Evolutionary conservation across 1,140 invertebrate species (phyloP), one percentile per base, ranked within the genome.

Genomic region (Drosophila seguyi): DNA sequence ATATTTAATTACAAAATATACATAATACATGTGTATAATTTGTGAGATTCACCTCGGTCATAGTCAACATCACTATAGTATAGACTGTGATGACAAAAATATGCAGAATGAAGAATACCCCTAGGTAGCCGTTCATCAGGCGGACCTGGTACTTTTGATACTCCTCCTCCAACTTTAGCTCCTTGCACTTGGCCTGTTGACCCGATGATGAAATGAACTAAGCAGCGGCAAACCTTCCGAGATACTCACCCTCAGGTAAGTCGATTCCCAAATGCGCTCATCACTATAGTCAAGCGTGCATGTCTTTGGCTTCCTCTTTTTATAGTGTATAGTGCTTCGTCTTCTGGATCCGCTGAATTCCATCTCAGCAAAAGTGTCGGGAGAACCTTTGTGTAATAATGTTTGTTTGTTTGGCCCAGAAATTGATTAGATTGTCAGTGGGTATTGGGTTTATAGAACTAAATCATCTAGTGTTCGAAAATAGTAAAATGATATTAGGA

Each of bases 121-220:
- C 16, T 1, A 88, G 18, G 14, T 76, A 62, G 5, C 60, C 72
- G 25, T 52, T 44, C 34, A 58, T 44, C 16, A 86, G 31, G 0
- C 84, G 84, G 7, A 36, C 56, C 18, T 73, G 71, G 42, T 87
- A 84, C 1, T 14, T 7, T 1, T 8, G 6, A 38, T 61, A 84
- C 25, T 84, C 61, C 1, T 83, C 34, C 27, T 76, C 75, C 34
- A 87, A 6, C 6, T 72, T 48, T 4, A 76, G n/a, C 14, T 76
- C 56, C 10, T 27, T 39, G 47, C 84, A 83, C 27, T 45, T 87
- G 27, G 29, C 8, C 83, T 87, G 16, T 20, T 27, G 4, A 31
- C 20, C 7, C 10, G 5, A 13, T 36, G 11, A 14, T 6, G 11
- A 34, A 25, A 5, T 16, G 2, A 6, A 29, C 10, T 42, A 11